These are phyloP conservation scores for Tenebrosternarchus preto DNA, from an alignment of 2,113 vertebrate genomes.

Conservation along the genomic window DNA sequence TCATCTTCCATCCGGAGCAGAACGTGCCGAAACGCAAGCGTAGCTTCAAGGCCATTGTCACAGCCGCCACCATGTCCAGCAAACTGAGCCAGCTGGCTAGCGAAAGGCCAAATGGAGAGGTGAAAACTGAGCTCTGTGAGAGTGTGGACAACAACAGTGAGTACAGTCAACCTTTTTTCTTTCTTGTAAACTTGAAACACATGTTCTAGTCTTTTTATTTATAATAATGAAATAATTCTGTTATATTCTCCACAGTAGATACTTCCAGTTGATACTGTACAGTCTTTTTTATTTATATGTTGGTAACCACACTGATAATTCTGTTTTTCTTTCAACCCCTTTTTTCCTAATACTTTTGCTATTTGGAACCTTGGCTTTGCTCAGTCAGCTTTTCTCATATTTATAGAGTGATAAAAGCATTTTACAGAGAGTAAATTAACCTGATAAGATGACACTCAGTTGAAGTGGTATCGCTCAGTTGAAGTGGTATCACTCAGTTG, in stretches of 20 bases:
- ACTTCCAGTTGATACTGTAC: not conserved
- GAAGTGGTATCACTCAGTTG: too few relatives aligned
- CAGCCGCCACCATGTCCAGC: constrained; percentile 94
- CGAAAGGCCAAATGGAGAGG: constrained; percentile 93
- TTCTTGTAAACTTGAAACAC: not conserved
- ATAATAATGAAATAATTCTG: not conserved
- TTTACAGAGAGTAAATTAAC: constrained; percentile 33
- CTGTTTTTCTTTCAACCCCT: not conserved
- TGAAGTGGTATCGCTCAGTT: constrained; percentile 12
- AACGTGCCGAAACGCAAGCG: constrained; percentile 95
- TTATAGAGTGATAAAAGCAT: constrained; percentile 23
- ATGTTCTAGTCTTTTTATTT: not conserved
- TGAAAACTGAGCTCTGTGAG: constrained; percentile 94
- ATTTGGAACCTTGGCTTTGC: not conserved
- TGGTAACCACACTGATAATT: not conserved
- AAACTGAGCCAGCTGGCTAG: constrained; percentile 93
- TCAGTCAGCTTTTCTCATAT: constrained; percentile 24
- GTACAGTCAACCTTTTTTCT: constrained; percentile 57
- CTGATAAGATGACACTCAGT: constrained; percentile 21
- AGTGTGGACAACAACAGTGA: constrained; percentile 93
- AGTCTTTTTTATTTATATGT: not conserved
- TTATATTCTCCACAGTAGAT: not conserved
- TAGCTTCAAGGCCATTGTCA: constrained; percentile 98
- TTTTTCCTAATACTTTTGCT: not conserved
- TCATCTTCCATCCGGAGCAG: constrained; percentile 96